Evolutionary conservation across 2,113 vertebrate genomes (phyloP), one percentile per base, ranked within the genome.

Genomic region (Bettongia penicillata): DNA sequence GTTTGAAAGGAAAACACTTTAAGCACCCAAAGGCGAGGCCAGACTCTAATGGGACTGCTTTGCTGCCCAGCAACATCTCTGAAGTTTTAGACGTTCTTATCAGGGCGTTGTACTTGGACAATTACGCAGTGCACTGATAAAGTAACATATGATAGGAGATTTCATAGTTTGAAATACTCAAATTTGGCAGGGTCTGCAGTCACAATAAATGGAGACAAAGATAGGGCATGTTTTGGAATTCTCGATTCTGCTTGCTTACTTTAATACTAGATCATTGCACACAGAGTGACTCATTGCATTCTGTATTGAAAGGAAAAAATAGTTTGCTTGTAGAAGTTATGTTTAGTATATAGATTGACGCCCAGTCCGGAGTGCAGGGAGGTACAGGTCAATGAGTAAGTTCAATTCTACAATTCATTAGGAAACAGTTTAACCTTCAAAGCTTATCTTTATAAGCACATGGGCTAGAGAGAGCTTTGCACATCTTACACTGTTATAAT

Each of bases 21-120:
- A 96, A 95, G 97, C 94, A 93, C 90, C 94, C 94, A 91, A 93
- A 95, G 51, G 89, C 95, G 52, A n/a, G 91, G 90, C 95, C 93
- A 93, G 94, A 97, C 49, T 95, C 97, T 53, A 89, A 96, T 95
- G 94, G 92, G 95, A 96, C 94, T 96, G 96, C 89, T 95, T 97
- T 94, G 97, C 97, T 97, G 92, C 97, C 97, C 96, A 97, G 96
- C 97, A 97, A 89, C 94, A 97, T 97, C 97, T 94, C 97, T 96
- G 95, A 97, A 97, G 94, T 98, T 98, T 97, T 93, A 97, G 95
- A 97, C 94, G 68, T 97, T 98, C 97, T 97, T 98, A 97, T 95
- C 61, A 0, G 94, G 97, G 97, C 96, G 92, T 97, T 96, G 98
- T 97, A 97, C 96, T 95, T 96, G 97, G 0, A 0, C 91, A 53